phyloP scores from a whole-genome alignment of 2,888 invertebrate genomes.

The Tenodera sinensis region DNA sequence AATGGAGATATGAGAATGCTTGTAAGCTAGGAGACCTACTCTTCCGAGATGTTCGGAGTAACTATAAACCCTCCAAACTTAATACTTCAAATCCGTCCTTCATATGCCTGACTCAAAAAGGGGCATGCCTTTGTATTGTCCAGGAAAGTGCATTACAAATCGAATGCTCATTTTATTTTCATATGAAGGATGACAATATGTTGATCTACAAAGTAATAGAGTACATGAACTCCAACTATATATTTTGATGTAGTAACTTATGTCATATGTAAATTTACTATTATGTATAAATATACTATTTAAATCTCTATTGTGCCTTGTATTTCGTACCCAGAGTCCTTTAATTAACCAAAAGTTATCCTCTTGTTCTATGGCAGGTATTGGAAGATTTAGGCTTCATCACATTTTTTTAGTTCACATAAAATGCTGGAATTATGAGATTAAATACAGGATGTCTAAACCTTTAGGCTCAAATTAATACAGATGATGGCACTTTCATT shows the following conservation, averaged over 20 bases:
- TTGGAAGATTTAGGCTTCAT: too few relatives aligned
- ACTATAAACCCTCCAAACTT: neutral
- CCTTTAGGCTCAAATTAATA: too few relatives aligned
- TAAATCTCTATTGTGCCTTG: neutral
- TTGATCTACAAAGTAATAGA: neutral
- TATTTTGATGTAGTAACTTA: slow-evolving; percentile 18
- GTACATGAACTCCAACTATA: neutral
- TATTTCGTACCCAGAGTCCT: too few relatives aligned
- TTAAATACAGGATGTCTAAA: too few relatives aligned
- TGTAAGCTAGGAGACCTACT: neutral
- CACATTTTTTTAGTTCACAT: too few relatives aligned
- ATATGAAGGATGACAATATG: neutral
- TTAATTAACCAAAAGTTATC: too few relatives aligned
- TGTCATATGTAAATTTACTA: slow-evolving; percentile 23
- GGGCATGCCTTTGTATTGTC: slow-evolving; percentile 3
- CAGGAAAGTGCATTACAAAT: neutral
- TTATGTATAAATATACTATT: slow-evolving; percentile 1
- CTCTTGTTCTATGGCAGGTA: too few relatives aligned
- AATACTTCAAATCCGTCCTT: slow-evolving; percentile 8
- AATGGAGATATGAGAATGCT: neutral
- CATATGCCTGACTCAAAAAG: neutral
- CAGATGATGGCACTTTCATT: too few relatives aligned
- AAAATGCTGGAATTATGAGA: too few relatives aligned
- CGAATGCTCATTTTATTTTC: neutral
- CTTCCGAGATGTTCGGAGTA: neutral